Evolutionary conservation across 2,888 invertebrate genomes (phyloP).

Genomic region (Mellilla xanthometata): DNA sequence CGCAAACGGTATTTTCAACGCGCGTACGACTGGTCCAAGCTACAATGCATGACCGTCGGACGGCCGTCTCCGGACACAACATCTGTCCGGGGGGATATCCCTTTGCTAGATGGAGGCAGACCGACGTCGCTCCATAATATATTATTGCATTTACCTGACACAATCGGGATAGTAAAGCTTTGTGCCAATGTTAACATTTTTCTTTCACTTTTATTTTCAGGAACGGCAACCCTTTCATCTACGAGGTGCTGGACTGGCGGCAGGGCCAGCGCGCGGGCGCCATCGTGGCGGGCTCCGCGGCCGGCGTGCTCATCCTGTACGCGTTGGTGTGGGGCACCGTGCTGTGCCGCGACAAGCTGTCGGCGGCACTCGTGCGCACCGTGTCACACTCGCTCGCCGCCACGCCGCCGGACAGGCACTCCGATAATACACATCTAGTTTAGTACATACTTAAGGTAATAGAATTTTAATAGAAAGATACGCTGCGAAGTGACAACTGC

Average conservation of each 20-base stretch:
- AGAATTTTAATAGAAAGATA: too few relatives aligned
- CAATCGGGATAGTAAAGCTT: too few relatives aligned
- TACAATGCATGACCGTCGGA: too few relatives aligned
- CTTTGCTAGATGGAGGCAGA: too few relatives aligned
- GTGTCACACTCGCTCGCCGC: conserved; percentile 53
- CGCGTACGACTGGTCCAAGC: too few relatives aligned
- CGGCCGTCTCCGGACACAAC: too few relatives aligned
- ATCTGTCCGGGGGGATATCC: too few relatives aligned
- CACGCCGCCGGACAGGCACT: conserved; percentile 46
- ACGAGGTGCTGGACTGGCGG: conserved; percentile 90
- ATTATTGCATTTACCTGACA: too few relatives aligned
- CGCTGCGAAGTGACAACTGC: too few relatives aligned
- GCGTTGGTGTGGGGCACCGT: conserved; percentile 49
- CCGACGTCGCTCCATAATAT: too few relatives aligned
- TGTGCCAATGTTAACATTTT: too few relatives aligned
- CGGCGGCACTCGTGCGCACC: conserved; percentile 47
- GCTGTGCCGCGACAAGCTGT: conserved; percentile 53
- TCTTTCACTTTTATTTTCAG: conserved; percentile 53
- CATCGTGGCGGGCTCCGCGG: conserved; percentile 50
- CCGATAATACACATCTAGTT: conserved; percentile 27
- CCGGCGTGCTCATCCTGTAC: conserved; percentile 53
- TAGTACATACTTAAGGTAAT: conserved; percentile 7
- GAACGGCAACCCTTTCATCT: conserved; percentile 86
- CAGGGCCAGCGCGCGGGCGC: conserved; percentile 83
- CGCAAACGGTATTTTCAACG: too few relatives aligned